Base-by-base conservation (phyloP, 2,797 vertebrate genomes). In the Arctocebus calabarensis region DNA sequence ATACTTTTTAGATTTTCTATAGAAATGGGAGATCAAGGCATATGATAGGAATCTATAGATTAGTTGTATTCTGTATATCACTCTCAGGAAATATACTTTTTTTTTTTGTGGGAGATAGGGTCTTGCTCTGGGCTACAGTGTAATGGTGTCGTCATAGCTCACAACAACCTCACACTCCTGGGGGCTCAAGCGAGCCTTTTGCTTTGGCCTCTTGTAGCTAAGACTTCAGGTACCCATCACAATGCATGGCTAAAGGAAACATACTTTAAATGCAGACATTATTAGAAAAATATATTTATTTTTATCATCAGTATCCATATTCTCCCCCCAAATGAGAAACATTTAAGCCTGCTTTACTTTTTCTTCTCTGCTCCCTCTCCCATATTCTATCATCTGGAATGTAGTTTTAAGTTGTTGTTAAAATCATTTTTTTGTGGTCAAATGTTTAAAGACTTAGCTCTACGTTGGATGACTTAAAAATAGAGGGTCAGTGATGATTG, bases 221-320 rank as follows among this genome's bases (percentile, higher is more conserved):
- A 13, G 52, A 37, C 75, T 79, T 37, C n/a, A 37, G 48, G 4
- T 20, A 32, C 20, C 12, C 3, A 4, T 23, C 52, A 78, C 22
- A 22, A 37, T 13, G 14, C n/a, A 22, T 22, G 3, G 77, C 77
- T 57, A 77, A 62, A 62, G 61, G 25, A 62, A 14, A 29, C 61
- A 29, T 62, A 62, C 61, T 84, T 62, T 62, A 52, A 55, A 17
- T 79, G 64, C 84, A 79, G 29, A 71, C 48, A 86, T 92, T 71
- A 88, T 88, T 74, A 82, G 84, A 79, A 85, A 57, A 66, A 55
- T 29, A 90, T 16, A 55, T 64, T 16, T 64, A 59, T 70, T 34
- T 83, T 83, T 45, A 75, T 75, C 74, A 94, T n/a, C 43, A 64
- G 45, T 79, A 57, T 86, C 45, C 81, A 64, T 62, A 81, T 81